These are phyloP conservation scores for Syritta pipiens DNA, from an alignment of 2,888 invertebrate genomes.

Conservation along the genomic window DNA sequence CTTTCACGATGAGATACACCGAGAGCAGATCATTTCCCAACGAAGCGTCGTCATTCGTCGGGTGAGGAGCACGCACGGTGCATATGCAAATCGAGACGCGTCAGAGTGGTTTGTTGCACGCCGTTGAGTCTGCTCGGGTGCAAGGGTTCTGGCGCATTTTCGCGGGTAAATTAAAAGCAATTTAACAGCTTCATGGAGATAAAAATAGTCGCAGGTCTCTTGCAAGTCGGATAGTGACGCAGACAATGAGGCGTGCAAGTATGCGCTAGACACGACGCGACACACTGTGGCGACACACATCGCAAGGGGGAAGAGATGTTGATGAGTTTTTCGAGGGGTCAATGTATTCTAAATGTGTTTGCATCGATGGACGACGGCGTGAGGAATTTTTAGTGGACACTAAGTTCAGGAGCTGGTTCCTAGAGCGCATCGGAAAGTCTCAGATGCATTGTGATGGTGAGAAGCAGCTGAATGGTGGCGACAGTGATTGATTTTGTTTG, in stretches of 20 bases:
- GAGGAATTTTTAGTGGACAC: too few relatives aligned
- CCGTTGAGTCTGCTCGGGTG: constrained; percentile 34
- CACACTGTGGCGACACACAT: too few relatives aligned
- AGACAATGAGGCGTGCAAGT: constrained; percentile 56
- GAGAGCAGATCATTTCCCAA: background rate
- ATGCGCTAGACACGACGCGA: constrained; percentile 39
- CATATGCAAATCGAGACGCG: constrained; percentile 37
- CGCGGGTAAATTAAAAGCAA: constrained; percentile 11
- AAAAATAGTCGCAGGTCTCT: constrained; percentile 29
- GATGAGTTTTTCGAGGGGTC: constrained; percentile 19
- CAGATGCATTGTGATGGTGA: too few relatives aligned
- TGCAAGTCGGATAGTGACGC: constrained; percentile 13
- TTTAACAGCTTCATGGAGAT: constrained; percentile 15
- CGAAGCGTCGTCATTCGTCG: background rate
- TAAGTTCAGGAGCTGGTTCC: too few relatives aligned
- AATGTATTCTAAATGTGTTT: constrained; percentile 6
- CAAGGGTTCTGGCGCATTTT: background rate
- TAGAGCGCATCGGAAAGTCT: too few relatives aligned
- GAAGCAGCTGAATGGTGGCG: too few relatives aligned
- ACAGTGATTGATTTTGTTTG: too few relatives aligned
- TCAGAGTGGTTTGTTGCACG: constrained; percentile 20
- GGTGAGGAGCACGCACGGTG: constrained; percentile 13
- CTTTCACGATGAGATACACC: constrained; percentile 50
- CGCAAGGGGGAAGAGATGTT: constrained; percentile 19
- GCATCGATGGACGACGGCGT: too few relatives aligned